phyloP scores from a whole-genome alignment of 2,797 vertebrate species.

The Eulemur albifrons region DNA sequence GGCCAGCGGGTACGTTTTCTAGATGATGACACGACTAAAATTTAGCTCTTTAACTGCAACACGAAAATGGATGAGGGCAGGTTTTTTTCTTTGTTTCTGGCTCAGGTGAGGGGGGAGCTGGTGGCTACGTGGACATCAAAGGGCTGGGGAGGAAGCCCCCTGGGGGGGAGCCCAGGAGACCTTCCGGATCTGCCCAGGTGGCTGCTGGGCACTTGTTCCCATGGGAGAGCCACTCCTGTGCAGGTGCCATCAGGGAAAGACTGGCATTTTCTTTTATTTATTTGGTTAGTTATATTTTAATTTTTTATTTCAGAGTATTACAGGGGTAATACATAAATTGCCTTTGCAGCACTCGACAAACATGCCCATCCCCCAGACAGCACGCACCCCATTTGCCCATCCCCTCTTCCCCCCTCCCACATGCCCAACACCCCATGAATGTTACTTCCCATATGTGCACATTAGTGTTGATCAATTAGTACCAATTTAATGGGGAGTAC shows the following conservation, averaged over 20 bases:
- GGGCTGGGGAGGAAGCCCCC: neutral
- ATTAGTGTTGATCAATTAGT: too few species aligned
- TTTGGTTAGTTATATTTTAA: too few species aligned
- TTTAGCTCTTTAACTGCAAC: neutral
- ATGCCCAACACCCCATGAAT: too few species aligned
- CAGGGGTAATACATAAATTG: too few species aligned
- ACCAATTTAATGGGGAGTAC: too few species aligned
- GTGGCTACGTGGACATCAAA: accelerated
- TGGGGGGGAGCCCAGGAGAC: neutral
- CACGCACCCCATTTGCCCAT: too few species aligned
- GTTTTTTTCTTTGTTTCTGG: neutral
- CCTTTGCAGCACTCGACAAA: too few species aligned
- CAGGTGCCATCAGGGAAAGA: neutral
- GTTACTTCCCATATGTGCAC: too few species aligned
- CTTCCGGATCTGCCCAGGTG: neutral
- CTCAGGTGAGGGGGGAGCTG: neutral
- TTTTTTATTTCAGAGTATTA: too few species aligned
- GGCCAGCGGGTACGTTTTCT: neutral
- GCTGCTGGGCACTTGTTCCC: neutral
- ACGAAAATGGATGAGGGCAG: neutral
- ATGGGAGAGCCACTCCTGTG: neutral
- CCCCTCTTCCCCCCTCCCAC: too few species aligned
- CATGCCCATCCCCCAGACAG: too few species aligned
- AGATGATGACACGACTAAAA: neutral
- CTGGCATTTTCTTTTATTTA: neutral